These are phyloP conservation scores for Saccopteryx leptura DNA, from an alignment of 2,113 vertebrate species.

Conservation along the genomic window DNA sequence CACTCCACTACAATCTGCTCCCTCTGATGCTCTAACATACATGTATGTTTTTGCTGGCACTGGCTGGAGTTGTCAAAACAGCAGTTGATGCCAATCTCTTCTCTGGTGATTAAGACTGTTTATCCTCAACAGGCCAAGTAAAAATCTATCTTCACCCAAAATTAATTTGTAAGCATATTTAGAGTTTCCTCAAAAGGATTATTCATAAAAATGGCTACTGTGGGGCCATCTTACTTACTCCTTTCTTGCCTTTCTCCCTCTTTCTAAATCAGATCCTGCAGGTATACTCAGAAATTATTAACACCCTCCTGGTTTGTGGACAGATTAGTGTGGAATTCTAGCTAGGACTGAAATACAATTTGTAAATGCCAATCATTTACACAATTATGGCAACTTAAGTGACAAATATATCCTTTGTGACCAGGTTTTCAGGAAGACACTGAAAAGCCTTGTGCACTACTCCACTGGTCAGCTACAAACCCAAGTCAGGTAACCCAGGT, in stretches of 20 bases:
- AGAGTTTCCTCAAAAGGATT: conserved; percentile 21
- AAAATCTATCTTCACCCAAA: conserved; percentile 59
- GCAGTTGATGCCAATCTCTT: conserved; percentile 27
- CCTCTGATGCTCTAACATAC: not conserved
- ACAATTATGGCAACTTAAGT: conserved; percentile 15
- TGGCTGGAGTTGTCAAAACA: conserved; percentile 46
- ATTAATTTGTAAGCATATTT: conserved; percentile 53
- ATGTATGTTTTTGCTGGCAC: conserved; percentile 32
- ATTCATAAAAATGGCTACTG: conserved; percentile 49
- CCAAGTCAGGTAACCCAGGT: not conserved
- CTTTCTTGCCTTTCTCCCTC: not conserved
- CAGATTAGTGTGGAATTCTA: not conserved
- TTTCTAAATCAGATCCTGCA: conserved; percentile 57
- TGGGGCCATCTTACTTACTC: not conserved
- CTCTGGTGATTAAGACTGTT: conserved; percentile 40
- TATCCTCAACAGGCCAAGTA: not conserved
- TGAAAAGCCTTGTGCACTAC: conserved; percentile 10
- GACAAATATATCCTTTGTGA: conserved; percentile 32
- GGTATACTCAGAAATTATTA: conserved; percentile 48
- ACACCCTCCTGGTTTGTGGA: not conserved
- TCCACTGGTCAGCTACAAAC: conserved; percentile 49
- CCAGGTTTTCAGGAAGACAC: conserved; percentile 22
- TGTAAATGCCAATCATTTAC: conserved; percentile 44
- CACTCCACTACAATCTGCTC: conserved; percentile 43
- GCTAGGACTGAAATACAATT: conserved; percentile 26